These are phyloP conservation scores for Sciurus niger DNA, from an alignment of 2,113 vertebrate genomes.

Conservation along the genomic window DNA sequence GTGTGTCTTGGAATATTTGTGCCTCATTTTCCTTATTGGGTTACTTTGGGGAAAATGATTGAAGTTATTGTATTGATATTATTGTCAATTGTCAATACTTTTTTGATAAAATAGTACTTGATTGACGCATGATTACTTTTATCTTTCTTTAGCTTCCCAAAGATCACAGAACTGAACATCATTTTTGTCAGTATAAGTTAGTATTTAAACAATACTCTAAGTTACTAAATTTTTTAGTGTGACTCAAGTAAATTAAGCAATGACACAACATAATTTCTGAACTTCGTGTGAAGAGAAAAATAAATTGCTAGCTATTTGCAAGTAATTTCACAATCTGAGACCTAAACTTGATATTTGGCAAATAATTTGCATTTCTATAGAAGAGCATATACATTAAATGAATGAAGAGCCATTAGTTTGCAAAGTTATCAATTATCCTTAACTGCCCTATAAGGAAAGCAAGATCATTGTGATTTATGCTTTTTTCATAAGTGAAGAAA, in stretches of 20 bases:
- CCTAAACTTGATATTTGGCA: background rate
- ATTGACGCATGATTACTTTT: background rate
- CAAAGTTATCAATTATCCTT: background rate
- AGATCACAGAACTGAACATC: background rate
- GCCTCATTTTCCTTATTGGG: background rate
- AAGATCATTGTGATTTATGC: slow-evolving; percentile 16
- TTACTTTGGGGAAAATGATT: background rate
- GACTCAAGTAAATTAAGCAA: background rate
- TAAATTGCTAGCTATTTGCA: background rate
- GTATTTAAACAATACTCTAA: background rate
- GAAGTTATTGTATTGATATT: background rate
- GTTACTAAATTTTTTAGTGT: background rate
- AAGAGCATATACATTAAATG: background rate
- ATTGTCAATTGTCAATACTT: background rate
- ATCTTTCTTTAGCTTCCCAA: background rate
- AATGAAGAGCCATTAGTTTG: background rate
- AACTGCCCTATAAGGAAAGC: background rate
- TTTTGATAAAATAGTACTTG: background rate
- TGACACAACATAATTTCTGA: background rate
- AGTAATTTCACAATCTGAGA: background rate
- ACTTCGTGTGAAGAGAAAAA: background rate
- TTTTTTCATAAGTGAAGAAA: slow-evolving; percentile 11
- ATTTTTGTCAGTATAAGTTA: slow-evolving; percentile 43
- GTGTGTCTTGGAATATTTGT: background rate
- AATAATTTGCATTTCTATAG: slow-evolving; percentile 9